A percentile compares a stretch with the other conserved stretches of the same genome.
Evolutionary conservation across 2,797 vertebrate genomes (phyloP).

Genomic region (Serranus cabrilla): DNA sequence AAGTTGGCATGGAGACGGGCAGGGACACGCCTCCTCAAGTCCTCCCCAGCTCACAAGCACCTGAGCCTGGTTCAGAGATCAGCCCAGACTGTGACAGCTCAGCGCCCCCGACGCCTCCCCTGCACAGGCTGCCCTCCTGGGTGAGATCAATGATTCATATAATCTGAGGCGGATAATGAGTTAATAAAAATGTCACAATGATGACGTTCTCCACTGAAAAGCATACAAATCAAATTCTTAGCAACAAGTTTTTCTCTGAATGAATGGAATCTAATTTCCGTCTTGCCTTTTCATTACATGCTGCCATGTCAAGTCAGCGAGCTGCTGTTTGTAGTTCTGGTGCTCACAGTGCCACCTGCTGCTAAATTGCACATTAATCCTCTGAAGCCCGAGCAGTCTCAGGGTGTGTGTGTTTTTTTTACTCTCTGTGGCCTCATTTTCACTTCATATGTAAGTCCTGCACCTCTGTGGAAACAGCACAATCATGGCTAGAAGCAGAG

Average conservation of each 20-base stretch:
- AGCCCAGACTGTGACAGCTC: slow-evolving; percentile 73
- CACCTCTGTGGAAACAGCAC: too few species aligned
- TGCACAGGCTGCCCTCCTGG: slow-evolving; percentile 98
- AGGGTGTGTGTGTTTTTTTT: too few species aligned
- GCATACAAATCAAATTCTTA: neutral
- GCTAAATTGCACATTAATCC: neutral
- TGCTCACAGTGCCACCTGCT: neutral
- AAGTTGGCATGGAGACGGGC: slow-evolving; percentile 86
- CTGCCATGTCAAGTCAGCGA: neutral
- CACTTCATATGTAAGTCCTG: too few species aligned
- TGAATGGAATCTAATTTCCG: neutral
- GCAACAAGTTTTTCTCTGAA: neutral
- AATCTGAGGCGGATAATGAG: too few species aligned
- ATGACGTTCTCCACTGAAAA: neutral
- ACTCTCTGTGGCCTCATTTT: too few species aligned
- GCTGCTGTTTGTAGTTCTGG: neutral
- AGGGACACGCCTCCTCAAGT: slow-evolving; percentile 71
- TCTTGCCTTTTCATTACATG: neutral
- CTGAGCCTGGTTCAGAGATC: slow-evolving; percentile 50
- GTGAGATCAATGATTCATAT: slow-evolving; percentile 80
- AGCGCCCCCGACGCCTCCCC: slow-evolving; percentile 92
- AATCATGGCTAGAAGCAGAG: too few species aligned
- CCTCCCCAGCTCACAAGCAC: slow-evolving; percentile 54
- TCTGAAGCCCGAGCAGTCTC: too few species aligned
- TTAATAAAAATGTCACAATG: neutral